Conservation (phyloP, 2,797 vertebrate genomes). For the Halcyon smyrnensis region DNA sequence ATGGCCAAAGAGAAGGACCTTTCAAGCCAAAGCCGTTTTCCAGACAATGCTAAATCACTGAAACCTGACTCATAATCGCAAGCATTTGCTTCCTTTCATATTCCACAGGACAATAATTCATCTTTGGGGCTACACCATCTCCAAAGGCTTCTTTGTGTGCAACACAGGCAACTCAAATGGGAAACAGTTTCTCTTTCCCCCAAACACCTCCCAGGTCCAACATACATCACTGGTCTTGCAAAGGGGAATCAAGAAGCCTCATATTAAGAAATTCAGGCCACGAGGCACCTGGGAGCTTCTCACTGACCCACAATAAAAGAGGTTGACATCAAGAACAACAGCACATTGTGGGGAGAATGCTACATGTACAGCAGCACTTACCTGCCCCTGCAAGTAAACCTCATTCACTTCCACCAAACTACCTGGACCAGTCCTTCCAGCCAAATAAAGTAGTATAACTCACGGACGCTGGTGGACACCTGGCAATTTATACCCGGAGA, state of each 20-base stretch:
- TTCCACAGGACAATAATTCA: not conserved
- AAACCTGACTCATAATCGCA: not conserved
- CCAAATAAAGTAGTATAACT: not conserved
- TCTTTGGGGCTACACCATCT: not conserved
- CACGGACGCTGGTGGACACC: not conserved
- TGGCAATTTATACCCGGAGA: not conserved
- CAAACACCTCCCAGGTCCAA: not conserved
- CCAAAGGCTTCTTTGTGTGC: not conserved
- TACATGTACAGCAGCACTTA: not conserved
- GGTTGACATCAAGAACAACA: not conserved
- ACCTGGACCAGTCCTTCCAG: not conserved
- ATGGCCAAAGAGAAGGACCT: not conserved
- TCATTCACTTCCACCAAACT: not conserved
- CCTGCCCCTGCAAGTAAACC: not conserved
- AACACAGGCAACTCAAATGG: not conserved
- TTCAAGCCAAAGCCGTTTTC: not conserved
- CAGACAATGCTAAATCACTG: not conserved
- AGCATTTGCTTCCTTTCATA: not conserved
- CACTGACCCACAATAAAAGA: not conserved
- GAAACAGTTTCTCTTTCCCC: not conserved
- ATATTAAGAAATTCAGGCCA: not conserved
- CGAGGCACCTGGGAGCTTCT: not conserved
- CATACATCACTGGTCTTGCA: not conserved
- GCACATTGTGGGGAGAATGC: not conserved
- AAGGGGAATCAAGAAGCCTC: not conserved